Conservation (phyloP, 2,113 vertebrate genomes). For the Pituophis catenifer region DNA sequence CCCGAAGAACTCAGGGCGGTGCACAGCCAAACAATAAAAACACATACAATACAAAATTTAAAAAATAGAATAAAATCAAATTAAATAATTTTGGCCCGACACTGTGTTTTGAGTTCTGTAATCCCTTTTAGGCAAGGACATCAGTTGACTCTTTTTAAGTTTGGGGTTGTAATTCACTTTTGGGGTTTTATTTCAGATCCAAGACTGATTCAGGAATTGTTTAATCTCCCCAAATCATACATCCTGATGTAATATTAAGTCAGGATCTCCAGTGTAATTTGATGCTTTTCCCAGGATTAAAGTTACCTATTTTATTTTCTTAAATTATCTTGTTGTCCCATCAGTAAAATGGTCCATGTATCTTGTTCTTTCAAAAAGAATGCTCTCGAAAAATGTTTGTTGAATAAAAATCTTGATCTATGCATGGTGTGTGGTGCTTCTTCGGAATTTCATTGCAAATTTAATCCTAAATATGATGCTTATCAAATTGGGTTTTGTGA, state of each 20-base stretch:
- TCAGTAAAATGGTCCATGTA: background rate
- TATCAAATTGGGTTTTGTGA: background rate
- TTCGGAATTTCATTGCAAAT: background rate
- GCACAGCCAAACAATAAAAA: too few relatives aligned
- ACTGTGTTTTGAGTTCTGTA: background rate
- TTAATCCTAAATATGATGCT: background rate
- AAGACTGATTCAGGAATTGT: background rate
- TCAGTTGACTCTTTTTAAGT: background rate
- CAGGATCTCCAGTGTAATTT: background rate
- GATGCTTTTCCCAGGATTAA: background rate
- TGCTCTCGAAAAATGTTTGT: background rate
- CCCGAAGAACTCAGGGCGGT: too few relatives aligned
- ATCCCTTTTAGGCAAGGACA: background rate
- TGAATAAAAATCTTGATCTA: background rate
- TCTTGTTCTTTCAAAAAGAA: background rate
- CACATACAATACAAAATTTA: too few relatives aligned
- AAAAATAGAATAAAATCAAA: too few relatives aligned
- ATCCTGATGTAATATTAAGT: background rate
- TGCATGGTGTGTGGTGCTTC: background rate
- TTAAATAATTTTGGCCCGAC: too few relatives aligned
- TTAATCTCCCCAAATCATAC: background rate
- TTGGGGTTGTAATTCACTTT: background rate
- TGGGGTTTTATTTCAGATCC: background rate
- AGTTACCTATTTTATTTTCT: background rate
- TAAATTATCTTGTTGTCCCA: background rate